Conservation (phyloP, 37 sponge, comb jelly and placozoan species). For the Aphrocallistes beatrix region DNA sequence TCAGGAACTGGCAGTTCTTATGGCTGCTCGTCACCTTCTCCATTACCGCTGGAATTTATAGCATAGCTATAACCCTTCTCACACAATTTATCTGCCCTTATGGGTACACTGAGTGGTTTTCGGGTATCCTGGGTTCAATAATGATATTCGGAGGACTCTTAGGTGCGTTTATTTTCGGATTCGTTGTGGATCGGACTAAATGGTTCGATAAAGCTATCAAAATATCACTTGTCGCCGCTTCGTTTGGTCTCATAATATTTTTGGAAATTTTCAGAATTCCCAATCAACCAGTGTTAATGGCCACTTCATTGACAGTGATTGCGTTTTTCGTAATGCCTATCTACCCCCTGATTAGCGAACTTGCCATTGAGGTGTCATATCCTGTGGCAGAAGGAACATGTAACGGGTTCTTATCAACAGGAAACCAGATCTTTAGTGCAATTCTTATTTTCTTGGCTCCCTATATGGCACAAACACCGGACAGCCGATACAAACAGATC, state of each 20-base stretch:
- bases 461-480: background rate
- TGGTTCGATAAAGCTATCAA: conserved; percentile 46
- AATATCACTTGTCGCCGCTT: conserved; percentile 19
- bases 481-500: background rate
- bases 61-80: conserved; percentile 40
- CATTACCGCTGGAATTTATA: conserved; percentile 43
- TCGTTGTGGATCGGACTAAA: conserved; percentile 54
- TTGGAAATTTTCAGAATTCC: conserved; percentile 15
- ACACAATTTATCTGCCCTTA: conserved; percentile 69
- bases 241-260: conserved; percentile 41
- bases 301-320: conserved; percentile 49
- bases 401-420: conserved; percentile 63
- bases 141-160: conserved; percentile 61
- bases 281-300: conserved; percentile 29
- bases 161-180: conserved; percentile 46
- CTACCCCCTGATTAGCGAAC: conserved; percentile 56
- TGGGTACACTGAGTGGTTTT: conserved; percentile 46
- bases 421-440: background rate
- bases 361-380: conserved; percentile 79
- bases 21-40: conserved; percentile 41
- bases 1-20: conserved; percentile 25
- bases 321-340: conserved; percentile 75
- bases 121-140: conserved; percentile 59
- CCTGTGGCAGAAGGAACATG: conserved; percentile 76
- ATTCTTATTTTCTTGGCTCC: background rate